phyloP scores from a whole-genome alignment of 2,888 invertebrate genomes.

The Pimpla rufipes region DNA sequence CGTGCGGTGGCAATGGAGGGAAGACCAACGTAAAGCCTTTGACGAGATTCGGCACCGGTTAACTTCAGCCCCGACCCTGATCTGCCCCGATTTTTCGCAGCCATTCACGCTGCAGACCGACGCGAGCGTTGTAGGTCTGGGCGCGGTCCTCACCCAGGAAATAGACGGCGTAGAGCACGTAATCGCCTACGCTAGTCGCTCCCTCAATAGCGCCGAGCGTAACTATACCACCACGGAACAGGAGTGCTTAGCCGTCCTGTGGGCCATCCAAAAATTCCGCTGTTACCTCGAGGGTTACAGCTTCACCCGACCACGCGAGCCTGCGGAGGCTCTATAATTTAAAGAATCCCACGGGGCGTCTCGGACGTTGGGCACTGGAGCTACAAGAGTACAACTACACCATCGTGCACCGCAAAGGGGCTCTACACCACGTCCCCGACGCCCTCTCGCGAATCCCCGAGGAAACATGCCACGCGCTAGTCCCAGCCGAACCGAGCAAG shows the following conservation, averaged over 20 bases:
- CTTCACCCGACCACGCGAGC: constrained; percentile 73
- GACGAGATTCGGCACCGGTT: too few relatives aligned
- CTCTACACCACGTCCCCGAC: not conserved
- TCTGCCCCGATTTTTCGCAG: constrained; percentile 63
- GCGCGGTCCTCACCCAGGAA: constrained; percentile 39
- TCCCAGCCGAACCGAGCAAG: not conserved
- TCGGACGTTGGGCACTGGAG: too few relatives aligned
- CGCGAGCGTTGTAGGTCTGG: constrained; percentile 62
- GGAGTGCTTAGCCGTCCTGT: too few relatives aligned
- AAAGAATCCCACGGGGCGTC: constrained; percentile 64
- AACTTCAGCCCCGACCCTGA: constrained; percentile 56
- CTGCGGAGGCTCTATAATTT: constrained; percentile 70
- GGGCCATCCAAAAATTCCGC: too few relatives aligned
- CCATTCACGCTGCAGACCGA: constrained; percentile 64
- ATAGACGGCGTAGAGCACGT: not conserved
- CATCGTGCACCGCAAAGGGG: not conserved
- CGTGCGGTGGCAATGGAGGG: constrained; percentile 37
- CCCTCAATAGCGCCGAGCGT: too few relatives aligned
- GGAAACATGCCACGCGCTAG: too few relatives aligned
- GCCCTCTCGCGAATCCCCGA: too few relatives aligned
- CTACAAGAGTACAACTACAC: not conserved
- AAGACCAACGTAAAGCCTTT: constrained; percentile 39
- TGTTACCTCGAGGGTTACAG: too few relatives aligned
- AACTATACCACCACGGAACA: too few relatives aligned
- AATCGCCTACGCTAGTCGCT: not conserved